Evolutionary conservation across 2,888 invertebrate genomes (phyloP).

Genomic region (Torymus texanus): DNA sequence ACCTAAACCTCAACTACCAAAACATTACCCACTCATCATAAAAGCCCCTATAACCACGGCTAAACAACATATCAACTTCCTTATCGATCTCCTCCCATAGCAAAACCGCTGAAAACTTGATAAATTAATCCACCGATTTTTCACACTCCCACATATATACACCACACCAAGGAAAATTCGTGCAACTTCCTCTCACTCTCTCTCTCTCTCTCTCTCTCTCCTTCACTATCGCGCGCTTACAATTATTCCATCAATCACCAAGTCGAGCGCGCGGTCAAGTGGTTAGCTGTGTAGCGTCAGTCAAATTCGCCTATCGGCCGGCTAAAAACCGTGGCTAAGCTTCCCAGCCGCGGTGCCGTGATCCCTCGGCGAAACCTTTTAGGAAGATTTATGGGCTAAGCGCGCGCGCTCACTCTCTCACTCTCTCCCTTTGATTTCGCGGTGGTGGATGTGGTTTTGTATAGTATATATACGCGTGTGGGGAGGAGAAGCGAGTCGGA

Average conservation of each 20-base stretch:
- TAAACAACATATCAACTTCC: constrained; percentile 20
- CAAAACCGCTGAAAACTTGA: constrained; percentile 29
- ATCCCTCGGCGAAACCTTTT: constrained; percentile 64
- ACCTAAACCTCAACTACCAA: too few relatives aligned
- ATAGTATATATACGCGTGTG: neutral
- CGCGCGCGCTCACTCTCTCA: neutral
- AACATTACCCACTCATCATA: too few relatives aligned
- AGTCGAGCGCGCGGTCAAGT: constrained; percentile 69
- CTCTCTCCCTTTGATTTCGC: constrained; percentile 15
- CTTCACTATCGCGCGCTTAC: constrained; percentile 46
- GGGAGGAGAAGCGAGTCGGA: neutral
- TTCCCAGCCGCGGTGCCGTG: constrained; percentile 61
- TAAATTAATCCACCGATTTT: constrained; percentile 54
- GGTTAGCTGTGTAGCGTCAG: constrained; percentile 74
- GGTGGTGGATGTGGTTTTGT: neutral
- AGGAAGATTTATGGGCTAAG: constrained; percentile 68
- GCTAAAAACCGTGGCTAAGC: constrained; percentile 73
- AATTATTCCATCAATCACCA: constrained; percentile 74
- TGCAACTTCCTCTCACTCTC: neutral
- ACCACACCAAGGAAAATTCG: constrained; percentile 19
- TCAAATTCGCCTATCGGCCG: constrained; percentile 68
- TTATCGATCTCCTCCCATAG: constrained; percentile 30
- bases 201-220: constrained; percentile 8
- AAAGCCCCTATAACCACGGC: neutral
- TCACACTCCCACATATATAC: constrained; percentile 10